Conservation (phyloP, 2,888 invertebrate species). For the Pheosia gnoma region DNA sequence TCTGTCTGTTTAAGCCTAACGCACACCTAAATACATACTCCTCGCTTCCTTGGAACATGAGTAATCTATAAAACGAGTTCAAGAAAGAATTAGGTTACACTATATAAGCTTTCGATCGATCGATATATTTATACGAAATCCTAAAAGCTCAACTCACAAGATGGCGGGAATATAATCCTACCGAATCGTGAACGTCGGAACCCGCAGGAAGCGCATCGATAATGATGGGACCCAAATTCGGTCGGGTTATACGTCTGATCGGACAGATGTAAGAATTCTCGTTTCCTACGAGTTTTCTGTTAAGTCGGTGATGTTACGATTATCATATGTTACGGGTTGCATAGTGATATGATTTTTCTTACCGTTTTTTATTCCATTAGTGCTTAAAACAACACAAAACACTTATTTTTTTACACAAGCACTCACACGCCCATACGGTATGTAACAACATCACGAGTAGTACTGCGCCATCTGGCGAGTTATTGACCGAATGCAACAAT, state of each 20-base stretch:
- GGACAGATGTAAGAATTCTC: constrained; percentile 77
- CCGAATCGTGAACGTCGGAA: constrained; percentile 55
- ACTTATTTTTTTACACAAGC: constrained; percentile 79
- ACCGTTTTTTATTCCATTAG: constrained; percentile 74
- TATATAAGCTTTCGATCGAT: constrained; percentile 69
- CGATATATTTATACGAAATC: constrained; percentile 79
- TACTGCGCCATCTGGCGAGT: constrained; percentile 78
- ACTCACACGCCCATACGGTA: constrained; percentile 82
- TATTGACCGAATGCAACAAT: constrained; percentile 49
- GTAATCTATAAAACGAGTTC: constrained; percentile 43
- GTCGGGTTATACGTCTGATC: constrained; percentile 73
- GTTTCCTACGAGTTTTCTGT: constrained; percentile 69
- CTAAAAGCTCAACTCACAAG: constrained; percentile 79
- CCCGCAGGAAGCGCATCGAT: constrained; percentile 54
- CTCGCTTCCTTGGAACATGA: constrained; percentile 23
- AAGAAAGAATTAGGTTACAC: constrained; percentile 67
- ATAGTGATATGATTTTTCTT: constrained; percentile 58
- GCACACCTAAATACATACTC: constrained; percentile 31
- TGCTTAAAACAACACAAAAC: constrained; percentile 78
- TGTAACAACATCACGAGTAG: constrained; percentile 81
- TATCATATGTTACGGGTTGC: constrained; percentile 36
- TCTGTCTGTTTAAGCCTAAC: constrained; percentile 20
- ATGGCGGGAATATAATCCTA: constrained; percentile 77
- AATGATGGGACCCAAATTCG: constrained; percentile 66
- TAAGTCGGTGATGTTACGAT: constrained; percentile 51